These are phyloP conservation scores for Bucco capensis DNA, from an alignment of 2,113 vertebrate genomes.

Conservation along the genomic window DNA sequence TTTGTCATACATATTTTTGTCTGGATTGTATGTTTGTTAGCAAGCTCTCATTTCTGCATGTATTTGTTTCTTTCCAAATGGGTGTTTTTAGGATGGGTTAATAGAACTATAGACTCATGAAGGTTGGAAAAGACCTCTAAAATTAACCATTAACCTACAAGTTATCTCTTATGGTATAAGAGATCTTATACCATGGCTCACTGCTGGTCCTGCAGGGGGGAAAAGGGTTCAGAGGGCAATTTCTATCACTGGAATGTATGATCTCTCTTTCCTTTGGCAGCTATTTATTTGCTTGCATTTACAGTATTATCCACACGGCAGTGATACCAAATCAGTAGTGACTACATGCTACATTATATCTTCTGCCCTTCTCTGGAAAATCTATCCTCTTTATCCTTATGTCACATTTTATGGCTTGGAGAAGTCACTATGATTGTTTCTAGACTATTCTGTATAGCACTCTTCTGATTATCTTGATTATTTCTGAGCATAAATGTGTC, in stretches of 20 bases:
- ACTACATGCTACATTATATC: background rate
- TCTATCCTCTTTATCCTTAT: background rate
- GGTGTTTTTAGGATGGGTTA: background rate
- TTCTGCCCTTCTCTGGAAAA: background rate
- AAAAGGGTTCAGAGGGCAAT: background rate
- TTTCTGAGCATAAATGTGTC: background rate
- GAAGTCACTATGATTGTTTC: background rate
- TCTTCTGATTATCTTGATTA: background rate
- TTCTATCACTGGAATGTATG: rapidly evolving
- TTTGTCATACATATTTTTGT: background rate
- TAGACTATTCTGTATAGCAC: background rate
- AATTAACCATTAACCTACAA: too few relatives aligned
- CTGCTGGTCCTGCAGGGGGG: background rate
- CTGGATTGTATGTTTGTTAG: background rate
- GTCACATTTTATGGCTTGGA: background rate
- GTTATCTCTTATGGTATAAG: too few relatives aligned
- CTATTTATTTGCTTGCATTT: background rate
- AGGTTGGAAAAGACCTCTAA: too few relatives aligned
- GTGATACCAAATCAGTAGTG: background rate
- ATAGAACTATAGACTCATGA: background rate
- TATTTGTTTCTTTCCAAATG: background rate
- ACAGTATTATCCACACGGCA: background rate
- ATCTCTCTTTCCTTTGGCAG: background rate
- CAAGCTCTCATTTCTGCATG: background rate
- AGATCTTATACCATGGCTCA: background rate